phyloP scores from a whole-genome alignment of 2,113 vertebrate genomes.

The Cyanocitta stelleri region DNA sequence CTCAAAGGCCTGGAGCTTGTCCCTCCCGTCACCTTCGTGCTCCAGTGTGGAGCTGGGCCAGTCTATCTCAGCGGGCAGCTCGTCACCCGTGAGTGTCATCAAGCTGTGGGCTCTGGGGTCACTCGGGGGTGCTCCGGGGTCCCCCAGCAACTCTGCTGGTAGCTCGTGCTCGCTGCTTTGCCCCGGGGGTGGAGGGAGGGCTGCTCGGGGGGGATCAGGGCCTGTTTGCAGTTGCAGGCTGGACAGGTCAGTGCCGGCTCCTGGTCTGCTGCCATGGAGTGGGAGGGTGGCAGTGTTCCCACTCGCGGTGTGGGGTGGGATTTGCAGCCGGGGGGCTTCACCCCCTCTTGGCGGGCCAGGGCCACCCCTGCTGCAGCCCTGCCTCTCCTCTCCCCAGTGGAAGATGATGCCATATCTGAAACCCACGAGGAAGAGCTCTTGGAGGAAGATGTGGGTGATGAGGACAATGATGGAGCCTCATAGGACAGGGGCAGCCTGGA shows the following conservation, averaged over 20 bases:
- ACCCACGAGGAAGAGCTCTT: background rate
- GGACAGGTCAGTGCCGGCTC: fast-evolving
- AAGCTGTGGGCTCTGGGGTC: fast-evolving
- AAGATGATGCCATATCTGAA: background rate
- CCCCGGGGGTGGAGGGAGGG: background rate
- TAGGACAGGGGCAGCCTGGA: background rate
- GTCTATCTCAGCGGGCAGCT: constrained; percentile 67
- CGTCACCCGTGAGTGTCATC: constrained; percentile 48
- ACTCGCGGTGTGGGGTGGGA: fast-evolving
- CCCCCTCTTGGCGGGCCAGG: background rate
- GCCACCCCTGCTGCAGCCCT: background rate
- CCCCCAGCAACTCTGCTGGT: background rate
- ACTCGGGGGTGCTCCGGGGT: background rate
- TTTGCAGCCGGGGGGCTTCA: fast-evolving
- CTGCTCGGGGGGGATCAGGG: background rate
- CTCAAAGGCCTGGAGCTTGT: constrained; percentile 62
- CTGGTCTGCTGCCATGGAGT: fast-evolving
- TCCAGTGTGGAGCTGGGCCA: constrained; percentile 62
- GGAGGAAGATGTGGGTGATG: background rate
- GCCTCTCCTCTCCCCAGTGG: background rate
- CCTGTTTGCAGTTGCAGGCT: fast-evolving
- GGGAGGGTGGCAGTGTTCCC: too few species aligned
- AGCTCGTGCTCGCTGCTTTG: fast-evolving
- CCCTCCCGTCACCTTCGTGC: constrained; percentile 64
- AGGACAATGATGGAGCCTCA: fast-evolving